Evolutionary conservation across 2,888 invertebrate genomes (phyloP), one percentile per base, ranked within the genome.

Genomic region (Sinodicranocentrus sp.): DNA sequence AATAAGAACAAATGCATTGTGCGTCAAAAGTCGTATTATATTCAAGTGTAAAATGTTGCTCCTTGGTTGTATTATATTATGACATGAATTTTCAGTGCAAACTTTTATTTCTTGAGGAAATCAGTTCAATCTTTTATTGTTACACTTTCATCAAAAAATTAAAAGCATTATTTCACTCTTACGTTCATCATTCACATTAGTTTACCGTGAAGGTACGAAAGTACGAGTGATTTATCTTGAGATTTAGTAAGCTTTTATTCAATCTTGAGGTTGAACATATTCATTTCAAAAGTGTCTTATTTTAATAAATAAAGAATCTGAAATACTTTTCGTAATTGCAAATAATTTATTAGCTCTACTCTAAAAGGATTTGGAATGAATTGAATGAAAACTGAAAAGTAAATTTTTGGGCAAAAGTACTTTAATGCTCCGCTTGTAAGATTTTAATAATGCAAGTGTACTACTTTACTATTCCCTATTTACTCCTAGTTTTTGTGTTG

Each of bases 121-220:
- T n/a, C 26, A 26, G 33, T 48, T 2, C 15, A 48, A 48, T 48
- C 48, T 48, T n/a, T 76, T 67, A 67, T 67, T 43, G 67, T 67
- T 76, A 67, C 76, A 76, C 76, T 76, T 76, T 76, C 67, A 39
- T 43, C 76, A 52, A 52, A 68, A 68, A 57, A 48, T 54, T 54
- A 21, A 21, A 48, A 39, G 39, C 15, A 48, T n/a, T 10, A 48
- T 33, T 33, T 33, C 5, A 33, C 33, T 48, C 2, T 5, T 48
- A n/a, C 6, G 13, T 48, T n/a, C 15, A 17, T n/a, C n/a, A n/a
- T n/a, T n/a, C n/a, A n/a, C n/a, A n/a, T n/a, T 48, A 48, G 48
- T 48, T n/a, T 10, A 33, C 33, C 3, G 10, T 6, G 33, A 48
- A 48, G 48, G 48, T 57, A 15, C 28, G 61, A 72, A 73, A 76